Percentiles rank a stretch among this genome's conserved stretches.
Conservation (phyloP, 2,888 invertebrate species). For the Troides aeacus region DNA sequence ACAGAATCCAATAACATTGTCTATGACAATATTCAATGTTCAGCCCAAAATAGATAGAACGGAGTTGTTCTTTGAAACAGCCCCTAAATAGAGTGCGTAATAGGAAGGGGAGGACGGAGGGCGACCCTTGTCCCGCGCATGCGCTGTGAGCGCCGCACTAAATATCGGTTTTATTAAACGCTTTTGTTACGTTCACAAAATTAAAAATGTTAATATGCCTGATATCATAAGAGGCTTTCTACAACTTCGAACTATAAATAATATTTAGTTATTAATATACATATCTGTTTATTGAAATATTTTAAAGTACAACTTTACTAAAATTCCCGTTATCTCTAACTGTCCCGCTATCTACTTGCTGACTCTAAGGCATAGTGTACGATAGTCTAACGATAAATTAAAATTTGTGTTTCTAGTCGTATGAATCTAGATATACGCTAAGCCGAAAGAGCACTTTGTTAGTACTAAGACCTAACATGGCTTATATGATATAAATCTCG, state of each 20-base stretch:
- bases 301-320: no score
- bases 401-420: no score
- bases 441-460: no score
- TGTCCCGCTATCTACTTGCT: no score
- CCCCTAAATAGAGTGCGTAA: slow-evolving; percentile 79
- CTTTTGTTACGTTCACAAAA: slow-evolving; percentile 57
- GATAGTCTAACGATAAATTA: no score
- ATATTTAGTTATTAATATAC: no score
- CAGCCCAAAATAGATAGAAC: slow-evolving; percentile 75
- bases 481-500: no score
- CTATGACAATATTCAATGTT: slow-evolving; percentile 70
- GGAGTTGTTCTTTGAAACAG: slow-evolving; percentile 72
- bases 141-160: slow-evolving; percentile 55
- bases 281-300: no score
- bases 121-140: slow-evolving; percentile 62
- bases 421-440: no score
- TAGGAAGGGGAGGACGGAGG: slow-evolving; percentile 71
- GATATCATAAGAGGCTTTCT: neutral
- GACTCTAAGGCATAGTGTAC: no score
- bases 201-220: slow-evolving; percentile 13
- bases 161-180: slow-evolving; percentile 74
- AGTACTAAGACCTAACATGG: no score
- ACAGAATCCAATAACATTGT: slow-evolving; percentile 67
- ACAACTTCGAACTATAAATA: neutral
- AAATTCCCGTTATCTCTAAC: no score